A percentile compares a stretch with the other conserved stretches of the same genome.
Conservation (phyloP, 2,888 invertebrate genomes). For the Cheilosia vernalis region DNA sequence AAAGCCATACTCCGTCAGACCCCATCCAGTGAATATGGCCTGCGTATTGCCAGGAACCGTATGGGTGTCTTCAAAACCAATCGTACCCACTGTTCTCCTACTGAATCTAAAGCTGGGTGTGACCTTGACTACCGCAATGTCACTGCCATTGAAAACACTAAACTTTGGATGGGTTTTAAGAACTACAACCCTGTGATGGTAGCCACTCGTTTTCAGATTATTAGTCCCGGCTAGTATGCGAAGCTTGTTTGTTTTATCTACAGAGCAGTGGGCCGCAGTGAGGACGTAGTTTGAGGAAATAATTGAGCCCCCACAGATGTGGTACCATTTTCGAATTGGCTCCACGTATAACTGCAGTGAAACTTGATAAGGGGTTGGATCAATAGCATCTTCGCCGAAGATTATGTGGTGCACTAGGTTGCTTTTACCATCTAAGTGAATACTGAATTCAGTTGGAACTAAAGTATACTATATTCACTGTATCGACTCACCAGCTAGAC, state of each 20-base stretch:
- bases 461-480: not conserved
- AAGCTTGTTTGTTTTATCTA: constrained; percentile 78
- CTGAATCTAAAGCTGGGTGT: constrained; percentile 79
- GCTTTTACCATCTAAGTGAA: not conserved
- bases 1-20: constrained; percentile 77
- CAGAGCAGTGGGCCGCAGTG: constrained; percentile 83
- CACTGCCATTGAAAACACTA: constrained; percentile 80
- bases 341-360: constrained; percentile 78
- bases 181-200: constrained; percentile 78
- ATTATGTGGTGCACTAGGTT: not conserved
- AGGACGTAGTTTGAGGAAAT: constrained; percentile 80
- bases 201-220: constrained; percentile 77
- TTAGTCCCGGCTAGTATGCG: constrained; percentile 79
- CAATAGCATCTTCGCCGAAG: not conserved
- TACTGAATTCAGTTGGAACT: not conserved
- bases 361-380: constrained; percentile 78
- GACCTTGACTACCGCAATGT: constrained; percentile 81
- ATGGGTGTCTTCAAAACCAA: constrained; percentile 80
- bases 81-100: constrained; percentile 81
- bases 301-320: constrained; percentile 82
- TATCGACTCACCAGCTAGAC: not conserved
- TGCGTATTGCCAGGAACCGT: constrained; percentile 78
- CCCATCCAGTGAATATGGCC: constrained; percentile 81
- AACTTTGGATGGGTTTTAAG: constrained; percentile 81
- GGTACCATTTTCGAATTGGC: constrained; percentile 78